phyloP scores from a whole-genome alignment of 1,140 invertebrate species.

The Heliothis subflexa region DNA sequence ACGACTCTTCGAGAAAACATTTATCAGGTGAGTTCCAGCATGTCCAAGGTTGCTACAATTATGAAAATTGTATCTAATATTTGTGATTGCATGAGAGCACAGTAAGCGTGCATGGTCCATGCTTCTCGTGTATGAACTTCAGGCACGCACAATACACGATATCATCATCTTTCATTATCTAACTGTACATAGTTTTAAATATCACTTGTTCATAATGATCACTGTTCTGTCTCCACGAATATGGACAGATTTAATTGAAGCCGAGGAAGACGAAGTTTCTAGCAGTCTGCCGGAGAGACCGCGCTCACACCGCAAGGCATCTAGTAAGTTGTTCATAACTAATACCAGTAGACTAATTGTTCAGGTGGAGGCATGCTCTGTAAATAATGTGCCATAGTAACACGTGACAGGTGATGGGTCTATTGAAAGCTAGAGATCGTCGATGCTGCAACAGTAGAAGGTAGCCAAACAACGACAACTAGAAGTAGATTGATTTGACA shows the following conservation, averaged over 20 bases:
- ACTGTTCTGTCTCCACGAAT: slow-evolving; percentile 65
- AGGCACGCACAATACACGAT: slow-evolving; percentile 50
- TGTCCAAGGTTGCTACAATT: slow-evolving; percentile 19
- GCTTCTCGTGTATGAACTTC: slow-evolving; percentile 51
- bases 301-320: slow-evolving; percentile 83
- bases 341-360: slow-evolving; percentile 40
- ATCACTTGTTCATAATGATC: slow-evolving; percentile 71
- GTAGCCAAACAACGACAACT: background rate
- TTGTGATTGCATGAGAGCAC: slow-evolving; percentile 52
- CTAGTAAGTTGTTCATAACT: slow-evolving; percentile 81
- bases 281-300: slow-evolving; percentile 80
- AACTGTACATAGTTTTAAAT: slow-evolving; percentile 66
- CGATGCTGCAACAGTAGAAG: slow-evolving; percentile 1
- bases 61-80: slow-evolving; percentile 21
- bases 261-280: slow-evolving; percentile 85
- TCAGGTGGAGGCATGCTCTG: slow-evolving; percentile 48
- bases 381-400: slow-evolving; percentile 42
- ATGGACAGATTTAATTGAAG: slow-evolving; percentile 85
- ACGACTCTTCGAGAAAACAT: slow-evolving; percentile 85
- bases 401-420: slow-evolving; percentile 39
- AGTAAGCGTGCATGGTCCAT: slow-evolving; percentile 54
- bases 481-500: slow-evolving; percentile 2
- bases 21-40: slow-evolving; percentile 80
- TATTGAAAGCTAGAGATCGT: slow-evolving; percentile 1
- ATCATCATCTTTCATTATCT: slow-evolving; percentile 50